phyloP scores from a whole-genome alignment of 1,140 invertebrate species.

The Sarcophaga peregrina region DNA sequence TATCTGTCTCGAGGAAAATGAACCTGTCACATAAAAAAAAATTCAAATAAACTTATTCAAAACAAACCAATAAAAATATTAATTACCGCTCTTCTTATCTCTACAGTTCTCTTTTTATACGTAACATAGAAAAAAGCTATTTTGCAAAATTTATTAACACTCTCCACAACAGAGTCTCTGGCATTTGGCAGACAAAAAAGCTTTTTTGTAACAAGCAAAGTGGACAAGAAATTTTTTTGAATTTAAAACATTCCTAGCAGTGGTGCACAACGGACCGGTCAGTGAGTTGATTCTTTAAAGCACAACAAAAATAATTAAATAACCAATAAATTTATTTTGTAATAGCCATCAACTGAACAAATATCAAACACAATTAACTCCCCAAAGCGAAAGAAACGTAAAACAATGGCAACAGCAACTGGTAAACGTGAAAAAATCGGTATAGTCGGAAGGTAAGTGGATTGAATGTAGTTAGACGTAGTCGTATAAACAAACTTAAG shows the following conservation, averaged over 20 bases:
- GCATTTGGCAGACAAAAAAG: not conserved
- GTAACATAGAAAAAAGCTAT: not conserved
- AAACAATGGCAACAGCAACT: constrained; percentile 45
- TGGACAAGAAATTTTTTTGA: not conserved
- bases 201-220: not conserved
- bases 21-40: not conserved
- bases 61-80: constrained; percentile 4
- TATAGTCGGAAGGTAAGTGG: constrained; percentile 73
- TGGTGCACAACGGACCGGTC: constrained; percentile 9
- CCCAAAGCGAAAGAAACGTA: constrained; percentile 49
- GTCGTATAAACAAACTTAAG: not conserved
- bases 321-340: not conserved
- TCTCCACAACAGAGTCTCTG: too few relatives aligned
- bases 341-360: not conserved
- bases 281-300: not conserved
- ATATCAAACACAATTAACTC: constrained; percentile 49
- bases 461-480: too few relatives aligned
- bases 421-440: constrained; percentile 71
- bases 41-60: not conserved
- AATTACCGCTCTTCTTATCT: constrained; percentile 3
- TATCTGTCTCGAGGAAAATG: not conserved
- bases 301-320: constrained; percentile 1
- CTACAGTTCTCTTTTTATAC: not conserved
- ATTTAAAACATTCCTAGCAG: constrained; percentile 11
- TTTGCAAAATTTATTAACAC: too few relatives aligned